Conservation (phyloP, 2,888 invertebrate species). For the Dynastes maya region DNA sequence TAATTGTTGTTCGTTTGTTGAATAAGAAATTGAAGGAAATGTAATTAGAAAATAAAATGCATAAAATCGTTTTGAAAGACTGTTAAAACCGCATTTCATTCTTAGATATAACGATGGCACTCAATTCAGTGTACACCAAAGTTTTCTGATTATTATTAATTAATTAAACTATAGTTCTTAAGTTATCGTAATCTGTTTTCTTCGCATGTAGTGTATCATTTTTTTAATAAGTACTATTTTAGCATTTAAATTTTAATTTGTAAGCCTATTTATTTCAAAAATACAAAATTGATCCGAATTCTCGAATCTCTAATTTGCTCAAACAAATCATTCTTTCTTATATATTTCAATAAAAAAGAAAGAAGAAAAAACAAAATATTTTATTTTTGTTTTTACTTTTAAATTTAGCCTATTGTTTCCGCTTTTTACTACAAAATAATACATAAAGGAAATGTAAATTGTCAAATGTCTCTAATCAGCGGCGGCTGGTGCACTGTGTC, state of each 20-base stretch:
- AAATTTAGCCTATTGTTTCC: background rate
- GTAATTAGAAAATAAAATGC: constrained; percentile 5
- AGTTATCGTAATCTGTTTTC: constrained; percentile 3
- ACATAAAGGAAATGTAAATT: constrained; percentile 17
- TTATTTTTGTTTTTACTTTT: background rate
- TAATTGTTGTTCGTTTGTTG: constrained; percentile 33
- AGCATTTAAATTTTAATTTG: background rate
- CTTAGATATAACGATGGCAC: background rate
- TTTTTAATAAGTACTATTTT: constrained; percentile 1
- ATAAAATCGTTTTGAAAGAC: constrained; percentile 23
- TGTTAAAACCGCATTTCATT: constrained; percentile 39
- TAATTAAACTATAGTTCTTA: constrained; percentile 12
- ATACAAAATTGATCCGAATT: background rate
- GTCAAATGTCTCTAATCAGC: background rate
- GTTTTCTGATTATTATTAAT: constrained; percentile 27
- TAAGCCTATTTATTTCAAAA: constrained; percentile 35
- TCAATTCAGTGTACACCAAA: constrained; percentile 36
- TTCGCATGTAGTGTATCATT: background rate
- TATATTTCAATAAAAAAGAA: background rate
- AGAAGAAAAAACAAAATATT: background rate
- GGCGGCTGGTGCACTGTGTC: too few relatives aligned
- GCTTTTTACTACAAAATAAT: background rate
- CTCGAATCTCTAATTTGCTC: background rate
- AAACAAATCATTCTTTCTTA: background rate
- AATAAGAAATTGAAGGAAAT: constrained; percentile 1